Base-by-base conservation (phyloP, 2,888 invertebrate genomes). In the Aphodius sticticus region DNA sequence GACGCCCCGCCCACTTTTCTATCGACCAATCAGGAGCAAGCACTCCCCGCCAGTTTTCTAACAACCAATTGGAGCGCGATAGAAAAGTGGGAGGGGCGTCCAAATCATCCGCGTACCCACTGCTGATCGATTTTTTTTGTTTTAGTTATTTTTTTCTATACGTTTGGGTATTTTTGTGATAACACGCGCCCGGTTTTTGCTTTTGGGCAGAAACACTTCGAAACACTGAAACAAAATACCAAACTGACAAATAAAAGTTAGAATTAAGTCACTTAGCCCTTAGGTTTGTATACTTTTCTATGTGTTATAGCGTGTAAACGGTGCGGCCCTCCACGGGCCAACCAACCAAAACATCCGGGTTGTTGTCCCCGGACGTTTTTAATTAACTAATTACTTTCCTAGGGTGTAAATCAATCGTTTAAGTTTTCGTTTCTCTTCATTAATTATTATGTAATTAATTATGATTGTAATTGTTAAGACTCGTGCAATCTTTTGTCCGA, bases 221-320 rank as follows among this genome's bases (percentile, higher is more conserved):
- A 77, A 53, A 77, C 77, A 79, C 77, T 72, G 69, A 74, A 78
- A 78, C 70, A 76, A 76, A 78, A 78, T 78, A 78, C 74, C 76
- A 78, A 77, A 79, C 74, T 72, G 79, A 79, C 79, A 79, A 79
- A 79, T 79, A 79, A 79, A 74, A 74, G 15, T n/a, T n/a, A 70
- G 26, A 70, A 70, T 16, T 70, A 74, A 35, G 37, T 26, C 26
- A 74, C 74, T 74, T 74, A 74, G 74, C 35, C 6, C 36, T 74
- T 74, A 74, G 74, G 74, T 74, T 74, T 74, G 74, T 74, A 74
- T 74, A 74, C 74, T 74, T 74, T 74, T 74, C 35, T 74, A 74
- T 74, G 74, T 74, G 74, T 74, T 74, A 74, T 74, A 74, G 74
- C 74, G 6, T 36, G 15, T 74, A 74, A 36, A 70, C n/a, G 70